phyloP scores from a whole-genome alignment of 2,888 invertebrate genomes.

The Tricholauxania praeusta region DNA sequence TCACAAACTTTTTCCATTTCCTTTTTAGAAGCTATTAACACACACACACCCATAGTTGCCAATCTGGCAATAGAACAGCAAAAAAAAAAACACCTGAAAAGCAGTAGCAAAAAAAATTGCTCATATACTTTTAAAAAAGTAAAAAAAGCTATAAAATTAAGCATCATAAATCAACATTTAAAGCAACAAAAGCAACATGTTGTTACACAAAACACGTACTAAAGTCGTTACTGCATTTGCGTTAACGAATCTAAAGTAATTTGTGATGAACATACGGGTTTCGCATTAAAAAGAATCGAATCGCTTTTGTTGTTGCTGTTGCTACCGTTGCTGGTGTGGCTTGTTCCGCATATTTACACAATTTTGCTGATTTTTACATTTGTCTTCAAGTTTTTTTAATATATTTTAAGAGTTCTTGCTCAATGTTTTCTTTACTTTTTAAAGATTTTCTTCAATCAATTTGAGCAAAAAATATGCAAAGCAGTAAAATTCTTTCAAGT shows the following conservation, averaged over 20 bases:
- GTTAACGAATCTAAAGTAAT: slow-evolving; percentile 7
- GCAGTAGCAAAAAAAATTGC: slow-evolving; percentile 11
- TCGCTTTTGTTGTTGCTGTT: not conserved
- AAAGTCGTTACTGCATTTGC: slow-evolving; percentile 5
- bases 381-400: not conserved
- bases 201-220: not conserved
- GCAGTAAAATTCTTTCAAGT: slow-evolving; percentile 1
- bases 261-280: not conserved
- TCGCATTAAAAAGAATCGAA: not conserved
- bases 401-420: not conserved
- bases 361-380: slow-evolving; percentile 18
- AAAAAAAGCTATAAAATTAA: not conserved
- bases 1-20: too few species aligned
- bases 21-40: too few species aligned
- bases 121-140: not conserved
- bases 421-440: too few species aligned
- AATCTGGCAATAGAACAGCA: not conserved
- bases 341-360: slow-evolving; percentile 26
- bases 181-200: not conserved
- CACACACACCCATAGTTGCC: slow-evolving; percentile 17
- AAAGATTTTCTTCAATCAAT: too few species aligned
- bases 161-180: not conserved
- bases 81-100: not conserved
- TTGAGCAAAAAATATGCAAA: not conserved
- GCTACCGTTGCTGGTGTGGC: slow-evolving; percentile 9